Conservation (phyloP, 2,113 vertebrate genomes). For the Hucho hucho region DNA sequence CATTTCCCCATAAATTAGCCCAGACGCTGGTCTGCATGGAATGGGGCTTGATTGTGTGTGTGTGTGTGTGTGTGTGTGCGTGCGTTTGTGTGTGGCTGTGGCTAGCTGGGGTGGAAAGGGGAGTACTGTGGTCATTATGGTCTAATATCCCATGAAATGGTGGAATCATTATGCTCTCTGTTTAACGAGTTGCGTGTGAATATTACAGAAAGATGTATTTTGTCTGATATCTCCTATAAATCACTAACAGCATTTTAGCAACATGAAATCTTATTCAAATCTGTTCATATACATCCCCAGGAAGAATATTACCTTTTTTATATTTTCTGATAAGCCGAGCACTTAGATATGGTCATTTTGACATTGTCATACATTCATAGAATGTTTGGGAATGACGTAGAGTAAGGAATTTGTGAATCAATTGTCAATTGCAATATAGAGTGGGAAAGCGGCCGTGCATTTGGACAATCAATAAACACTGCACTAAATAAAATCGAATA, state of each 20-base stretch:
- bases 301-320: too few species aligned
- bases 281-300: too few species aligned
- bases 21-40: slow-evolving; percentile 43
- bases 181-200: slow-evolving; percentile 88
- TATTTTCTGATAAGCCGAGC: too few species aligned
- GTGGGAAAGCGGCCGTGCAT: too few species aligned
- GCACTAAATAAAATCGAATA: too few species aligned
- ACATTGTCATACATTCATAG: too few species aligned
- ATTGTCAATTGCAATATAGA: too few species aligned
- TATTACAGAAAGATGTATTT: slow-evolving; percentile 78
- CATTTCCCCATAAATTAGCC: slow-evolving; percentile 93
- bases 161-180: slow-evolving; percentile 89
- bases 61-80: slow-evolving; percentile 59
- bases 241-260: slow-evolving; percentile 10
- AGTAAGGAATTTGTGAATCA: too few species aligned
- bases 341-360: too few species aligned
- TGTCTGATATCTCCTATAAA: slow-evolving; percentile 57
- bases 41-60: slow-evolving; percentile 37
- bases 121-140: slow-evolving; percentile 95
- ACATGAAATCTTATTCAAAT: too few species aligned
- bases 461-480: too few species aligned
- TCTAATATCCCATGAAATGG: slow-evolving; percentile 99
- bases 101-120: slow-evolving; percentile 60
- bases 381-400: too few species aligned
- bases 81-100: slow-evolving; percentile 22